Evolutionary conservation across 2,888 invertebrate genomes (phyloP), one percentile per base, ranked within the genome.

Genomic region (Prenolepis imparis): DNA sequence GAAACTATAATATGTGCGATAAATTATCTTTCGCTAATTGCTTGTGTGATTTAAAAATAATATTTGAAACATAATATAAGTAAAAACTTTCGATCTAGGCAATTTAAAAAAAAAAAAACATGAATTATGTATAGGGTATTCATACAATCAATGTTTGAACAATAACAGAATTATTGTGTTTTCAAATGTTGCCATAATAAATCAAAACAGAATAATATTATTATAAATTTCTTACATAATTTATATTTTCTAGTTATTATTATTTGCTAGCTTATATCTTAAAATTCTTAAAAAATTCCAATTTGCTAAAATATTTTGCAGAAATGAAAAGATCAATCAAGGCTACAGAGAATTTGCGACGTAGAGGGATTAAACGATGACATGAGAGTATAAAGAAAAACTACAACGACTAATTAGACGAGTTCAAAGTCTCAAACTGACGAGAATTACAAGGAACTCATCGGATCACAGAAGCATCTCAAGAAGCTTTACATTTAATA

Each of bases 321-420:
- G n/a, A 21, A 39, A 63, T 48, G 3, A n/a, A 48, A 74, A 74
- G 4, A 36, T 28, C 28, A 28, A 28, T 28, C 28, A 28, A 21
- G 18, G 6, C 9, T 52, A 21, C 28, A n/a, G 67, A 67, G 75
- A 67, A 67, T 24, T 66, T 4, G 12, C 28, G n/a, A 36, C 18
- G 48, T 39, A 81, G n/a, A 12, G 4, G n/a, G 1, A 64, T 41
- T 32, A n/a, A 1, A 57, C 55, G 44, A 64, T 82, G 75, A 64
- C 21, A 72, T 36, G 57, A 41, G 36, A 52, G 39, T 59, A 67
- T 24, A 63, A 64, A 8, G 41, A 55, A 82, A 64, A 82, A 52
- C 77, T 63, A 77, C 64, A 64, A 75, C 9, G 77, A 77, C 64
- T 77, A 74, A 66, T 82, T 82, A 82, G 61, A 73, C 32, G 61